phyloP scores from a whole-genome alignment of 2,888 invertebrate genomes.

The Unio pictorum region DNA sequence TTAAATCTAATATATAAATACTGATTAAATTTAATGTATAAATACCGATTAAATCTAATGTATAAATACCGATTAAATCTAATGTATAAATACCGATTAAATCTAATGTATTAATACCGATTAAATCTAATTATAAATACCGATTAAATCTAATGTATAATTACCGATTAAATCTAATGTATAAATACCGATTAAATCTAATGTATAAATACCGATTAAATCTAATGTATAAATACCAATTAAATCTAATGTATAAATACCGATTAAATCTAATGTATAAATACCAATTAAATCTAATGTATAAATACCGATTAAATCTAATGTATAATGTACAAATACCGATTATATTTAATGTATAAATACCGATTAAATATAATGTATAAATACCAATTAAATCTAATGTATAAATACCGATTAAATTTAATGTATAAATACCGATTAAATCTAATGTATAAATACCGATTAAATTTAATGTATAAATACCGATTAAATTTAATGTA shows the following conservation, averaged over 20 bases:
- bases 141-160: slow-evolving; percentile 20
- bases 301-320: slow-evolving; percentile 30
- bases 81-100: slow-evolving; percentile 30
- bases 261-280: slow-evolving; percentile 19
- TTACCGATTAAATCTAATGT: slow-evolving; percentile 27
- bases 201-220: slow-evolving; percentile 30
- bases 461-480: slow-evolving; percentile 15
- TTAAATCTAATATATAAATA: slow-evolving; percentile 8
- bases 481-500: slow-evolving; percentile 27
- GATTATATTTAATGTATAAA: slow-evolving; percentile 14
- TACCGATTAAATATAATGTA: slow-evolving; percentile 27
- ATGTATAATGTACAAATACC: slow-evolving; percentile 24
- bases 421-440: slow-evolving; percentile 27
- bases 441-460: slow-evolving; percentile 18
- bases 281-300: slow-evolving; percentile 28
- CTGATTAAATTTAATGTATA: too few species aligned
- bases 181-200: slow-evolving; percentile 29
- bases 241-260: slow-evolving; percentile 13
- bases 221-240: slow-evolving; percentile 26
- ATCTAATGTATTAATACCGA: slow-evolving; percentile 23
- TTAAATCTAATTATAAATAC: slow-evolving; percentile 18
- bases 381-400: too few species aligned
- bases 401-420: slow-evolving; percentile 29
- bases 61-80: slow-evolving; percentile 29
- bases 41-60: slow-evolving; percentile 29